Base-by-base conservation (phyloP, 2,888 invertebrate genomes). In the Pimpla rufipes region DNA sequence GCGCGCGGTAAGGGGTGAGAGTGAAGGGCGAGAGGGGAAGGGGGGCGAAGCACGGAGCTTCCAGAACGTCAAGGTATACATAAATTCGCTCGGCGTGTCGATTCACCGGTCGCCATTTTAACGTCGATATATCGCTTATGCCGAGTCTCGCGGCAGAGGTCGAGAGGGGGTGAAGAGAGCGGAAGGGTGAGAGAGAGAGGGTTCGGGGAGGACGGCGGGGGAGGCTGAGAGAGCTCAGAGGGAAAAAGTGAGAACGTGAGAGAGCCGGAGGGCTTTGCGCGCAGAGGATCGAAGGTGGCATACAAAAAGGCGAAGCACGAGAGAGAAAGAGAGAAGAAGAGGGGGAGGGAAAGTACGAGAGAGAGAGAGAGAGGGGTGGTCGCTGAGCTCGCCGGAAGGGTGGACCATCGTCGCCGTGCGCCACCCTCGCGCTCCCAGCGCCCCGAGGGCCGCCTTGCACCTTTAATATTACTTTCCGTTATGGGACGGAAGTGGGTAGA, bases 391-490 rank as follows among this genome's bases (percentile, higher is more conserved):
- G 29, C 77, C 67, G 73, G 80, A 80, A 80, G 77, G 79, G 67
- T 83, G 83, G 83, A 83, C 83, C 71, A 52, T 66, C 70, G 73
- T 45, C 73, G 73, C 37, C 71, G 62, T 67, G 77, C 68, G 21
- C 55, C 52, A 71, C 66, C 62, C 73, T 68, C 62, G 13, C 62
- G 1, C 47, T 13, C n/a, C 73, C 83, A 45, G 64, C 47, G 45
- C 71, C 83, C 83, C 73, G 76, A 82, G 74, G 67, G 67, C 47
- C 80, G 52, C 80, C 52, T 62, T 59, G 55, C 71, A 84, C 84
- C 87, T 90, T 89, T 87, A 90, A 90, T 89, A 90, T 90, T 89
- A 90, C 89, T 89, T 88, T 87, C 89, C 89, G 86, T 88, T 88
- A 87, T 85, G 87, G 88, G 86, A 85, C 89, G 90, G 90, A 90